Percentiles rank a stretch among this genome's conserved stretches.
Evolutionary conservation across 2,797 vertebrate genomes (phyloP).

Genomic region (Sebastes taczanowskii): DNA sequence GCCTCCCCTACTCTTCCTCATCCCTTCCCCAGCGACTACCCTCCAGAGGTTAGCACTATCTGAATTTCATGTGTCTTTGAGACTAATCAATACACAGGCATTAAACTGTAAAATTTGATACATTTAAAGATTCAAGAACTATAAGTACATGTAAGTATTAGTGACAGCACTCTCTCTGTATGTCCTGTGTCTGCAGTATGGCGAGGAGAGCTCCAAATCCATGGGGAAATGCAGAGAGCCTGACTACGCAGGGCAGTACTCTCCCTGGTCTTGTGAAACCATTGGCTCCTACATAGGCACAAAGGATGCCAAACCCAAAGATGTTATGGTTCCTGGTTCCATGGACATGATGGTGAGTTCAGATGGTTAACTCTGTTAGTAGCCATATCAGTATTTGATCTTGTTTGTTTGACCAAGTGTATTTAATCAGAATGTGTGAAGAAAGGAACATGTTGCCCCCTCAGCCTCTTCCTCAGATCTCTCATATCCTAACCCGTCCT

Average conservation of each 20-base stretch:
- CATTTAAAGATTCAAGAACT: background rate
- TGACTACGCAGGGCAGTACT: slow-evolving; percentile 95
- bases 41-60: slow-evolving; percentile 85
- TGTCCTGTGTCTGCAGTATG: slow-evolving; percentile 83
- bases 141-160: background rate
- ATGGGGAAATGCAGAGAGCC: slow-evolving; percentile 91
- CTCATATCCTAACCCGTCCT: background rate
- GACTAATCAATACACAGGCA: background rate
- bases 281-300: slow-evolving; percentile 98
- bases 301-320: slow-evolving; percentile 99
- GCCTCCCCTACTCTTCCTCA: slow-evolving; percentile 93
- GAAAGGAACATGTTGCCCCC: background rate
- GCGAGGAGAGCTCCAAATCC: slow-evolving; percentile 91
- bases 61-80: background rate
- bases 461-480: background rate
- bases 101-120: background rate
- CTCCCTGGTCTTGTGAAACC: slow-evolving; percentile 99
- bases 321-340: slow-evolving; percentile 87
- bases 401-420: background rate
- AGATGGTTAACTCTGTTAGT: background rate
- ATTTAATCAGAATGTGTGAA: background rate
- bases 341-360: slow-evolving; percentile 94
- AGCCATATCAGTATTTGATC: background rate
- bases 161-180: background rate
- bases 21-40: slow-evolving; percentile 90